Base-by-base conservation (phyloP, 2,888 invertebrate species). In the Protophormia terraenovae region DNA sequence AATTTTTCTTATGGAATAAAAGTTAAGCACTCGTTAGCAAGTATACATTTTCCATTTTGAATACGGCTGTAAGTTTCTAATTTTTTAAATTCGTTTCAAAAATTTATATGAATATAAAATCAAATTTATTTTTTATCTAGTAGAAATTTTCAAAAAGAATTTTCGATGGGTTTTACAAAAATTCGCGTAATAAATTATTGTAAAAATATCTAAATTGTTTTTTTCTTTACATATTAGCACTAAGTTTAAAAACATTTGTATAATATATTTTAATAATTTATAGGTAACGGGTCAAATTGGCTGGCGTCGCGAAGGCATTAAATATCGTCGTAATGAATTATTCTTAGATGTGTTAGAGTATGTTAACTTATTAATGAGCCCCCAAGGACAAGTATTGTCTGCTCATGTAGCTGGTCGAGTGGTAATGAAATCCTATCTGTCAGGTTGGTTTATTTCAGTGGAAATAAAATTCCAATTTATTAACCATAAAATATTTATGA, bases 351-450 rank as follows among this genome's bases (percentile, higher is more conserved):
- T 99, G 14, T 94, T 99, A 88, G 99, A 99, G 93, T 99, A 98
- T 93, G 99, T 99, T 87, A 99, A 99, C 94, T 94, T 99, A 82
- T 94, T 99, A 64, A 99, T 99, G 99, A 99, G 99, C 38, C 99
- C 99, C 1, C 99, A 99, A 95, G 98, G 98, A 76, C 99, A 99
- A 94, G 99, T 99, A 32, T 93, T 99, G 78, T 99, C 99, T 16
- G 99, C 99, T 62, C 99, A 99, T 91, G 99, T 99, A 47, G 99
- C 99, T 29, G 99, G 99, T 73, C 98, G 99, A 93, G 98, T 99
- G 75, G 98, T 99, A 45, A 99, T 99, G 99, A 99, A 99, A 94
- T 98, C 99, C 0, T 99, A 99, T 92, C 94, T 99, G 83, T 99
- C 99, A 27, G 93, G 93, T 93, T 84, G 87, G 89, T 87, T 27